These are phyloP conservation scores for Tenthredo notha DNA, from an alignment of 2,888 invertebrate species.

Conservation along the genomic window DNA sequence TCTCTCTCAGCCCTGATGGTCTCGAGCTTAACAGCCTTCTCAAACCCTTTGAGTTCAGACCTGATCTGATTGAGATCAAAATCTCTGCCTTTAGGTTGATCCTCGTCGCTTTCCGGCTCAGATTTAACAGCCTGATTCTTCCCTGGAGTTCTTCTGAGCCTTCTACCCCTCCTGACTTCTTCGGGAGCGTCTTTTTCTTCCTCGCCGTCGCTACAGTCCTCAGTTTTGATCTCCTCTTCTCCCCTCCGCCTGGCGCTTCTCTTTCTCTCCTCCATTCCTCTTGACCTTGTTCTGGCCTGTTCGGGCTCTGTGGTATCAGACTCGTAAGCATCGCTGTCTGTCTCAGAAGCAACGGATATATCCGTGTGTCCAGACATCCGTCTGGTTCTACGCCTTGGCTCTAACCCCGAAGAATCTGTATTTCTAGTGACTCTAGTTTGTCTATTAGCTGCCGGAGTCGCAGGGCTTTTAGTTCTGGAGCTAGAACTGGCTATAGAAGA, in stretches of 20 bases:
- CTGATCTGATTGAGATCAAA: conserved; percentile 92
- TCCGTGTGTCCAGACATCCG: conserved; percentile 82
- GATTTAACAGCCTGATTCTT: conserved; percentile 77
- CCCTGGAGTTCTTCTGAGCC: conserved; percentile 75
- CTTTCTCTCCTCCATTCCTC: conserved; percentile 68
- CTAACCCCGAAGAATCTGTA: conserved; percentile 68
- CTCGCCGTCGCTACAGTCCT: conserved; percentile 73
- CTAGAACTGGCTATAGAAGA: conserved; percentile 83
- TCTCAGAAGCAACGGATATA: conserved; percentile 81
- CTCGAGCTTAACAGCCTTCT: conserved; percentile 82
- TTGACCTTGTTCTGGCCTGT: conserved; percentile 65
- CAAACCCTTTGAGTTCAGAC: conserved; percentile 90
- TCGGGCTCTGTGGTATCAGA: conserved; percentile 77
- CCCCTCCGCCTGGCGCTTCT: conserved; percentile 75
- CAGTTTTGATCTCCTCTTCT: conserved; percentile 78
- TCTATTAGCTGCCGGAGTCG: conserved; percentile 80
- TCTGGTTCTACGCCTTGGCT: conserved; percentile 76
- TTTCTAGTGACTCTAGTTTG: conserved; percentile 73
- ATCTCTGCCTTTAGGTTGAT: conserved; percentile 84
- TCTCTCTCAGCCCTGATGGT: conserved; percentile 77
- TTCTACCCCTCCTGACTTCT: conserved; percentile 75
- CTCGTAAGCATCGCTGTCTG: conserved; percentile 81
- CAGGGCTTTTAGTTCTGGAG: conserved; percentile 84
- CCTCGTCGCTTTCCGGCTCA: conserved; percentile 79
- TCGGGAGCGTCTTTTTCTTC: conserved; percentile 70